A percentile compares a stretch with the other conserved stretches of the same genome.
Conservation (phyloP, 2,113 vertebrate genomes). For the Hiodon alosoides region DNA sequence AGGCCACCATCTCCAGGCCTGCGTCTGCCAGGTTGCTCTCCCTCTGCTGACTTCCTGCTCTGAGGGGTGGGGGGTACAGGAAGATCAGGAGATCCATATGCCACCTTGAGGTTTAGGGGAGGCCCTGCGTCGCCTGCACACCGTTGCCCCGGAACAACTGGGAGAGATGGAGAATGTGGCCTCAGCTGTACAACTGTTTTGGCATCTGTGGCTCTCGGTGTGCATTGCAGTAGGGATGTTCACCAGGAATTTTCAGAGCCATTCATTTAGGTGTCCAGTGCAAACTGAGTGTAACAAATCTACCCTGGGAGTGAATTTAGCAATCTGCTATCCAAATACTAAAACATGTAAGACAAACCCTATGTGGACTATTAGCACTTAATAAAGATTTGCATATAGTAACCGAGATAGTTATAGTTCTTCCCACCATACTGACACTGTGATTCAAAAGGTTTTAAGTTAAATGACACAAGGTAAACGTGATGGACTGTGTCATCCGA, state of each 20-base stretch:
- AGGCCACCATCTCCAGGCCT: background rate
- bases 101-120: background rate
- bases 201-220: background rate
- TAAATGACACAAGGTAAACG: background rate
- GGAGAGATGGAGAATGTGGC: background rate
- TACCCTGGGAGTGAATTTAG: background rate
- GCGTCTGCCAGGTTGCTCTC: background rate
- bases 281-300: background rate
- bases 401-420: background rate
- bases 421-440: background rate
- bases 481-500: background rate
- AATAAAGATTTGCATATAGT: background rate
- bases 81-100: conserved; percentile 24
- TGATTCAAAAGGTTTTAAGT: background rate
- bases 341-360: background rate
- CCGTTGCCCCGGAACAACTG: background rate
- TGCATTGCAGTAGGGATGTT: background rate
- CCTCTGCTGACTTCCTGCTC: background rate
- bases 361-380: background rate
- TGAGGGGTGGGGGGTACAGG: background rate
- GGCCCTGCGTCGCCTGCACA: background rate
- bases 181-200: background rate
- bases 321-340: background rate
- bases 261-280: background rate
- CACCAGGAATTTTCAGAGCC: background rate